phyloP scores from a whole-genome alignment of 2,113 vertebrate genomes.

The Nycticebus coucang region DNA sequence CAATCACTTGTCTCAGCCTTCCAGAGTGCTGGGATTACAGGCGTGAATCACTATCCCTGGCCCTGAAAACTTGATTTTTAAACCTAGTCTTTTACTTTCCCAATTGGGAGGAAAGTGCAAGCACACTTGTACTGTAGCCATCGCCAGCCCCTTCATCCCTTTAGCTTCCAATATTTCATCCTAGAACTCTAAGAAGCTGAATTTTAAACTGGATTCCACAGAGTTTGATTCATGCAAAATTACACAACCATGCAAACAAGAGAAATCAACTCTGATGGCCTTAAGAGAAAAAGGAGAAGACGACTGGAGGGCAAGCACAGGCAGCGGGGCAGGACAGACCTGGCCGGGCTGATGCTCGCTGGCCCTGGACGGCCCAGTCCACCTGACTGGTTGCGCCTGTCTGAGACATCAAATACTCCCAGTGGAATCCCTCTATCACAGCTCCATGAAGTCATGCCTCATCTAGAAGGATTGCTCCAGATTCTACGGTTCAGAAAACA shows the following conservation, averaged over 20 bases:
- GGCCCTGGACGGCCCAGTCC: not conserved
- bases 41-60: too few species aligned
- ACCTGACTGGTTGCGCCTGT: not conserved
- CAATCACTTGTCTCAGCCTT: too few species aligned
- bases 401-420: not conserved
- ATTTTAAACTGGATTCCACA: not conserved
- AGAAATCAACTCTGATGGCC: not conserved
- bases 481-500: not conserved
- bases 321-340: not conserved
- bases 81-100: not conserved
- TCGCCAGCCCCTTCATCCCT: not conserved
- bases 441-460: not conserved
- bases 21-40: too few species aligned
- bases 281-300: not conserved
- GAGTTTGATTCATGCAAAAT: not conserved
- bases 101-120: not conserved
- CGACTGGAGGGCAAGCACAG: not conserved
- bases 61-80: not conserved
- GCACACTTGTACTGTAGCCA: not conserved
- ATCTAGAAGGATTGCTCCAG: not conserved
- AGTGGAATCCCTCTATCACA: not conserved
- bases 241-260: not conserved
- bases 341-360: not conserved
- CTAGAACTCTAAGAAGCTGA: not conserved
- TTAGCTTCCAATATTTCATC: not conserved